Percentiles rank a stretch among this genome's conserved stretches.
Evolutionary conservation across 35 echinoderm and acorn worm species (phyloP).

Genomic region (Stichopus chloronotus): DNA sequence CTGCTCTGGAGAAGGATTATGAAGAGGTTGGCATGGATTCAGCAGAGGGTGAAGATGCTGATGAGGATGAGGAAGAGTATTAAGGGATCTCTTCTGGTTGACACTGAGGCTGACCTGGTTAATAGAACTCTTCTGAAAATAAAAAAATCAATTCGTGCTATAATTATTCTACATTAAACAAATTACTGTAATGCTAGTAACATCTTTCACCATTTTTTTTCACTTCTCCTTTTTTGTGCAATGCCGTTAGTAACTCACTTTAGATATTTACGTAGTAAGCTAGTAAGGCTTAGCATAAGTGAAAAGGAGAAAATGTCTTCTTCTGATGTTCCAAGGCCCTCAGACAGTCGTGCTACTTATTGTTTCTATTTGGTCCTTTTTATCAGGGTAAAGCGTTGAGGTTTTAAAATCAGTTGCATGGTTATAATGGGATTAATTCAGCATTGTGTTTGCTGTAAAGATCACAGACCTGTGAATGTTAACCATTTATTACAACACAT

Average conservation of each 20-base stretch:
- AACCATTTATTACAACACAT: too few species aligned
- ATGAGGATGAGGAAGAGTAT: constrained; percentile 38
- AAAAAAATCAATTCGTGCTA: background rate
- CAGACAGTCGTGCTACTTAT: too few species aligned
- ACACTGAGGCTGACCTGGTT: background rate
- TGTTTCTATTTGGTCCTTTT: too few species aligned
- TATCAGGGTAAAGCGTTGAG: too few species aligned
- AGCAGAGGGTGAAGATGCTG: constrained; percentile 13
- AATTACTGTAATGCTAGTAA: background rate
- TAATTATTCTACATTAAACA: background rate
- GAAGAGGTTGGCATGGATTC: constrained; percentile 59
- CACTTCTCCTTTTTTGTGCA: background rate
- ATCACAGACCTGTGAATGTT: too few species aligned
- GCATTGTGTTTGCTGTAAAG: too few species aligned
- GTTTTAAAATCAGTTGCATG: too few species aligned
- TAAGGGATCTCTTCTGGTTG: background rate
- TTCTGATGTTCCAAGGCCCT: too few species aligned
- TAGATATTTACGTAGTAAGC: background rate
- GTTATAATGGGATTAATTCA: too few species aligned
- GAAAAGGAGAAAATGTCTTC: too few species aligned
- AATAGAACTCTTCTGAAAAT: background rate
- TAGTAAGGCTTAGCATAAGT: too few species aligned
- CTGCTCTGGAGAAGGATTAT: constrained; percentile 67
- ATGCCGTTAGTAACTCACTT: background rate
- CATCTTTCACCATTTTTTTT: background rate